phyloP scores from a whole-genome alignment of 2,113 vertebrate genomes.

The Nesoenas mayeri region DNA sequence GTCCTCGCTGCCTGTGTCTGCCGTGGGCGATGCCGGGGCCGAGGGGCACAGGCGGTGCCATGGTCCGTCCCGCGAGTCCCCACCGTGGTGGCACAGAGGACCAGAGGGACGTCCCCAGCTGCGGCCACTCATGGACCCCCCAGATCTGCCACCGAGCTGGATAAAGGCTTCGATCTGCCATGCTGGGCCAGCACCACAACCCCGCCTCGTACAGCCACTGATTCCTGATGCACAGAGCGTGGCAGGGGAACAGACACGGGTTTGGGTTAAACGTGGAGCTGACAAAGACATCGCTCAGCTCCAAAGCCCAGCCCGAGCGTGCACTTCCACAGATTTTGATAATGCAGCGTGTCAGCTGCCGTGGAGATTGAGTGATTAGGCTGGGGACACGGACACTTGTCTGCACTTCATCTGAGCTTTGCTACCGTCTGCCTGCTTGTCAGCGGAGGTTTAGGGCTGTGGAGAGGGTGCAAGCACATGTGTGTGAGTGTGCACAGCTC shows the following conservation, averaged over 20 bases:
- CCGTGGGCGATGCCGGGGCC: fast-evolving
- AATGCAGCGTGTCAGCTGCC: neutral
- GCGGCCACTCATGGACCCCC: fast-evolving
- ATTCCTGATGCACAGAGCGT: fast-evolving
- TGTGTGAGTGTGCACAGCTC: neutral
- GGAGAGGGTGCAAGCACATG: fast-evolving
- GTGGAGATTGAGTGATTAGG: neutral
- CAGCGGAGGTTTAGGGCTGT: neutral
- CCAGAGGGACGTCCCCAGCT: fast-evolving
- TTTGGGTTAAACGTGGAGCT: neutral
- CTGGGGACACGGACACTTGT: neutral
- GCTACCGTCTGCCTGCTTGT: neutral
- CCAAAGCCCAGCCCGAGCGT: neutral
- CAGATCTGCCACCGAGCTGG: neutral
- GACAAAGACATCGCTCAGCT: neutral
- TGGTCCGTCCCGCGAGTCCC: fast-evolving
- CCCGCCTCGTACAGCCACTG: neutral
- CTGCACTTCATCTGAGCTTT: neutral
- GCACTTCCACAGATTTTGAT: neutral
- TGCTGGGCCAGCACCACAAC: neutral
- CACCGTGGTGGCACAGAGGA: neutral
- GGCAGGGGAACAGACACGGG: neutral
- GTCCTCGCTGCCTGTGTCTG: neutral
- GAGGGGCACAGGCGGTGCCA: fast-evolving
- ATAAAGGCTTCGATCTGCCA: neutral